Evolutionary conservation across 2,888 invertebrate genomes (phyloP).

Genomic region (Andrena haemorrhoa): DNA sequence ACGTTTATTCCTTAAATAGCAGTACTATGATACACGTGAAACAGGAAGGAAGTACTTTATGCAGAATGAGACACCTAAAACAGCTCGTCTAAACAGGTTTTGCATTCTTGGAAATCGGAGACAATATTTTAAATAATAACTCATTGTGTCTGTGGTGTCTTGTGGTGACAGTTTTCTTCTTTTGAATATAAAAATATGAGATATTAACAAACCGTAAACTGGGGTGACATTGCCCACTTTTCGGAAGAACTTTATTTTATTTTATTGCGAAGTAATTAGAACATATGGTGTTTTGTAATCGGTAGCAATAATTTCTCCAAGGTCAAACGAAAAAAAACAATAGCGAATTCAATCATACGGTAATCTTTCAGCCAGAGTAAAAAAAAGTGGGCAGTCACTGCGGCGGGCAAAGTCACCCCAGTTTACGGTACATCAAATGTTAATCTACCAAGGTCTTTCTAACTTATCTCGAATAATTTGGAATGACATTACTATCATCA

Average conservation of each 20-base stretch:
- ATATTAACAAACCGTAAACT: too few species aligned
- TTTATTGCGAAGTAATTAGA: too few species aligned
- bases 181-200: not conserved
- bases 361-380: too few species aligned
- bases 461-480: constrained; percentile 12
- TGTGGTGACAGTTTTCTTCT: not conserved
- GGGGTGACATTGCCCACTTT: too few species aligned
- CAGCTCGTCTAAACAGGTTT: constrained; percentile 22
- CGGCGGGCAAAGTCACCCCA: too few species aligned
- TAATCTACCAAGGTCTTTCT: constrained; percentile 1
- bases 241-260: too few species aligned
- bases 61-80: constrained; percentile 23
- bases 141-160: constrained; percentile 14
- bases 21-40: constrained; percentile 7
- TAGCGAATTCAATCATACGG: too few species aligned
- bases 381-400: too few species aligned
- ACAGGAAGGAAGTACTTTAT: constrained; percentile 27
- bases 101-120: constrained; percentile 13
- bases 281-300: too few species aligned
- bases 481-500: not conserved
- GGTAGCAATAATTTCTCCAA: too few species aligned
- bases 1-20: constrained; percentile 25
- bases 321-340: too few species aligned
- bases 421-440: not conserved
- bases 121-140: constrained; percentile 15